Evolutionary conservation across 2,888 invertebrate genomes (phyloP), one percentile per base, ranked within the genome.

Genomic region (Chloromyia formosa): DNA sequence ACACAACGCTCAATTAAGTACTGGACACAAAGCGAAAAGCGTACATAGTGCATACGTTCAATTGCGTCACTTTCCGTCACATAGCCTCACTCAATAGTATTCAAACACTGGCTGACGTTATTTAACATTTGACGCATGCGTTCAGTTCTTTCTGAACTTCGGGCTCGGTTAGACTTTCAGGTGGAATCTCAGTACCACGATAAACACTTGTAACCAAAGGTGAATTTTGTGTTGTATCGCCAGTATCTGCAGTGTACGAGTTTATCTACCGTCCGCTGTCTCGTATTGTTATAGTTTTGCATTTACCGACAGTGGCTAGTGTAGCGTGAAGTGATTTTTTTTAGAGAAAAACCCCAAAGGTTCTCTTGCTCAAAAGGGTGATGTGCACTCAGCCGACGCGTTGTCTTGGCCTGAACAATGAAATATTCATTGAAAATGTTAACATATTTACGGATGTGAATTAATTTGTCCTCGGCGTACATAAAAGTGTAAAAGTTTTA

Each of bases 111-210:
- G 27, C 23, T 69, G 69, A 40, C 35, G 54, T 69, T 69, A 69
- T 54, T 35, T 20, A 20, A 45, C 35, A 45, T 54, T 18, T 9
- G 61, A 35, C 72, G 74, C 76, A 74, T 74, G 74, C 76, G 76
- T 69, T 76, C 76, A 76, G 76, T 76, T 71, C 76, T 74, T 64
- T 42, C 42, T 56, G 76, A 64, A 76, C 45, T 54, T 71, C 72
- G 71, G 45, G 42, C 58, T 68, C 56, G 71, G 56, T 45, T 61
- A 69, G 75, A 61, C 73, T 66, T 22, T 22, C 69, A 69, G 69
- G 69, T 69, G 69, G 54, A 54, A 35, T 35, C 27, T 35, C 27
- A 35, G 27, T 35, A 35, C 7, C 2, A 35, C 27, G 27, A 35
- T 35, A 2, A 7, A 35, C 2, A 35, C 27, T 35, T 35, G 2